Evolutionary conservation across 2,797 vertebrate genomes (phyloP), one percentile per base, ranked within the genome.

Genomic region (Phoeniculus purpureus): DNA sequence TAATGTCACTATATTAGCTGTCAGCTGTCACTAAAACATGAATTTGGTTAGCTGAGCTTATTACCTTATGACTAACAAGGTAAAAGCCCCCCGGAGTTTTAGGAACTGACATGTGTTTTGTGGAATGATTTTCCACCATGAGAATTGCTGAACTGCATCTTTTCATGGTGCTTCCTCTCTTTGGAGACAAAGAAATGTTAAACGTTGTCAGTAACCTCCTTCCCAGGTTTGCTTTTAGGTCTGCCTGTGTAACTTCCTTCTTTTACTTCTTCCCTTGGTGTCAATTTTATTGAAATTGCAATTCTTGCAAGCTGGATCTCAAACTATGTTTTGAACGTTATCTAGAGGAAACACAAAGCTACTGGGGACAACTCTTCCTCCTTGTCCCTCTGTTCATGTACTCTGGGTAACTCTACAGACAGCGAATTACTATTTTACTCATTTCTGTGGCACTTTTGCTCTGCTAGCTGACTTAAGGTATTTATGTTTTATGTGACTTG

Each of bases 221-320:
- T 85, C 60, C 21, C 40, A 70, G 12, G 65, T 92, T 66, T 27
- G 78, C 60, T 89, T 93, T 84, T 43, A 84, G 64, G 43, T 76
- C 52, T 58, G 2, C 64, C 47, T 65, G 60, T 75, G 54, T 56
- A 75, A 37, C 47, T 93, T 83, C 50, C 66, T 92, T 34, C 62
- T 54, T 87, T 91, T 85, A 79, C 70, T 66, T 85, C 72, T 81
- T 93, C 37, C 82, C 70, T 76, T 78, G 79, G 76, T 78, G 60
- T 20, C 93, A 76, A 78, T 85, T 85, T 89, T 92, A 64, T 81
- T 85, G 62, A 93, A 83, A 91, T 83, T 79, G 78, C 76, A 75
- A 61, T 91, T 92, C 27, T 48, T 84, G 34, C 74, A 87, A 92
- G 88, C 61, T 79, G 45, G 61, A 76, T 87, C 65, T 85, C 75